Conservation (phyloP, 2,797 vertebrate species). For the Cynodonichthys magdalenae region DNA sequence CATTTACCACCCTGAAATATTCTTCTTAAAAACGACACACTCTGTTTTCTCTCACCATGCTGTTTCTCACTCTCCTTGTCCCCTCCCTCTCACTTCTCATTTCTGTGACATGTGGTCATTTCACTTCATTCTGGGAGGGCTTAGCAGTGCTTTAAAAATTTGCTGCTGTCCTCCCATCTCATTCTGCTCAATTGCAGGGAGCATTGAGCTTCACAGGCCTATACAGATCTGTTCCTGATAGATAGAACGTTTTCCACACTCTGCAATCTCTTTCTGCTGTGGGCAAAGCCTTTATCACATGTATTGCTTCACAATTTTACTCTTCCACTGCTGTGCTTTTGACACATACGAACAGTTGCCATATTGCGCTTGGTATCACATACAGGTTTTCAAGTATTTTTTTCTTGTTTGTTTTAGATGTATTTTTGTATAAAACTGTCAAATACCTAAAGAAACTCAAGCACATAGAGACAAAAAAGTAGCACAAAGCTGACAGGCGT, state of each 20-base stretch:
- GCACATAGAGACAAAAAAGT: slow-evolving; percentile 19
- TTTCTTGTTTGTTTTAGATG: not conserved
- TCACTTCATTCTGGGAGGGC: slow-evolving; percentile 71
- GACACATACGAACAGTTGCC: slow-evolving; percentile 9
- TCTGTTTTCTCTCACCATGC: slow-evolving; percentile 68
- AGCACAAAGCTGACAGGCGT: slow-evolving; percentile 35
- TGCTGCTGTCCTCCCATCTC: slow-evolving; percentile 62
- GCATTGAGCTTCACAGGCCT: slow-evolving; percentile 48
- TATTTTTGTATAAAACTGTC: slow-evolving; percentile 7
- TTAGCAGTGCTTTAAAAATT: slow-evolving; percentile 70
- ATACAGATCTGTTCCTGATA: slow-evolving; percentile 39
- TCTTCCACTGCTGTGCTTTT: slow-evolving; percentile 20
- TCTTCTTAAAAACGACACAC: slow-evolving; percentile 75
- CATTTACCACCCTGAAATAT: slow-evolving; percentile 80
- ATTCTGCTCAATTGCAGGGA: slow-evolving; percentile 58
- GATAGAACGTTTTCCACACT: slow-evolving; percentile 50
- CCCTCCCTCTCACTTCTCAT: slow-evolving; percentile 67
- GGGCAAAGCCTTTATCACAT: slow-evolving; percentile 41
- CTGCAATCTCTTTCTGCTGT: slow-evolving; percentile 42
- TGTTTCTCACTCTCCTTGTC: slow-evolving; percentile 50
- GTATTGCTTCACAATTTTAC: slow-evolving; percentile 28
- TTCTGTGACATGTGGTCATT: slow-evolving; percentile 72
- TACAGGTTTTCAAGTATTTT: not conserved
- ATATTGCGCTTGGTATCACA: not conserved
- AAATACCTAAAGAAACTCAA: slow-evolving; percentile 10